Conservation (phyloP, 2,797 vertebrate genomes). For the Poeciliopsis paucimaculata region DNA sequence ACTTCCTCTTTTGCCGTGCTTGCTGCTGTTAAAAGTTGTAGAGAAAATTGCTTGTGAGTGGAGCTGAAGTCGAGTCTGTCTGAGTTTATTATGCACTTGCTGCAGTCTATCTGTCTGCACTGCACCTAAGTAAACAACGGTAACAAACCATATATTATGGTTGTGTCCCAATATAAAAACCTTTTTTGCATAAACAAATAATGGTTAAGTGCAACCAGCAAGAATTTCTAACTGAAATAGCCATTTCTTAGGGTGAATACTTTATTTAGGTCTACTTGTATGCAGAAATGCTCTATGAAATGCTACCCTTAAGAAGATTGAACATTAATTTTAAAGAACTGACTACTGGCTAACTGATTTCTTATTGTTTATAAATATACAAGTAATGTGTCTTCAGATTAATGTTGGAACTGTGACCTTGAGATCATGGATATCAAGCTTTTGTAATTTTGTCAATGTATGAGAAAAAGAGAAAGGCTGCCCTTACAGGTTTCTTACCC, state of each 20-base stretch:
- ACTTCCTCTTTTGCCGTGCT: constrained; percentile 62
- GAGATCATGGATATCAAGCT: neutral
- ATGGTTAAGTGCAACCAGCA: neutral
- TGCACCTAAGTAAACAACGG: constrained; percentile 8
- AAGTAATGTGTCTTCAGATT: neutral
- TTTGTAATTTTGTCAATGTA: neutral
- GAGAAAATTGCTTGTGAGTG: constrained; percentile 17
- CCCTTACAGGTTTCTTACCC: neutral
- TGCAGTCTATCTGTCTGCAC: constrained; percentile 26
- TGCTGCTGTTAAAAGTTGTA: constrained; percentile 27
- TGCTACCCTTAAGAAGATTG: neutral
- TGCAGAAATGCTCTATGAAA: neutral
- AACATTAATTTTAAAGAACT: neutral
- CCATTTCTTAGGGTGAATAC: neutral
- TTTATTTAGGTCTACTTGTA: neutral
- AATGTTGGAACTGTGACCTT: neutral
- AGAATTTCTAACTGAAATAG: neutral
- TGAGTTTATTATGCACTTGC: constrained; percentile 5
- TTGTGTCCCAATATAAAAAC: constrained; percentile 17
- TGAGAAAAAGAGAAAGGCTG: neutral
- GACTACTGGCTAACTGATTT: neutral
- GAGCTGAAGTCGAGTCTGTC: neutral
- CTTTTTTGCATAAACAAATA: constrained; percentile 30
- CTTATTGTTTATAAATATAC: neutral
- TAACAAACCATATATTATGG: constrained; percentile 37